These are phyloP conservation scores for Dryobota labecula DNA, from an alignment of 2,888 invertebrate genomes.

Conservation along the genomic window DNA sequence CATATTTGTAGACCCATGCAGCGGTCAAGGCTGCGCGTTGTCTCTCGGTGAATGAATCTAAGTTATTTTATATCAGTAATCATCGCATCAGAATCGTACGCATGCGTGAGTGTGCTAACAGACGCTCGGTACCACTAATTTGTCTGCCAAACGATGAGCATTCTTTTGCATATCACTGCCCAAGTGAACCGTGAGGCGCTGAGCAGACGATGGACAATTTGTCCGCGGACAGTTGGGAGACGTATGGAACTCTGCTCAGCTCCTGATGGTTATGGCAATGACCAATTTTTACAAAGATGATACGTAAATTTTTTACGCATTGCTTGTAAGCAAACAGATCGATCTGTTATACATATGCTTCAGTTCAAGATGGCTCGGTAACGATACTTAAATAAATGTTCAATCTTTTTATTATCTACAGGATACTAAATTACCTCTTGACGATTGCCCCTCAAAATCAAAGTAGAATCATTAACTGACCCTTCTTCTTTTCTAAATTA, in stretches of 20 bases:
- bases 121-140: background rate
- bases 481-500: background rate
- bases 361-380: background rate
- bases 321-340: background rate
- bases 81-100: no score
- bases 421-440: background rate
- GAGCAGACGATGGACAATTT: no score
- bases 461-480: background rate
- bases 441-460: background rate
- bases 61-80: background rate
- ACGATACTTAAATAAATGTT: background rate
- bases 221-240: no score
- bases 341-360: background rate
- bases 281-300: background rate
- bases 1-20: background rate
- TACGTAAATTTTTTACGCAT: background rate
- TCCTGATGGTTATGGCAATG: background rate
- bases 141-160: slow-evolving; percentile 23
- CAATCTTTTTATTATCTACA: background rate
- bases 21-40: background rate
- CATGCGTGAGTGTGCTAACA: background rate
- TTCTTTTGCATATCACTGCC: slow-evolving; percentile 24
- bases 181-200: background rate
- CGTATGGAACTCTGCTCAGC: no score
- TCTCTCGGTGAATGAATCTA: background rate